These are phyloP conservation scores for Bombus breviceps DNA, from an alignment of 1,140 invertebrate genomes.

Conservation along the genomic window DNA sequence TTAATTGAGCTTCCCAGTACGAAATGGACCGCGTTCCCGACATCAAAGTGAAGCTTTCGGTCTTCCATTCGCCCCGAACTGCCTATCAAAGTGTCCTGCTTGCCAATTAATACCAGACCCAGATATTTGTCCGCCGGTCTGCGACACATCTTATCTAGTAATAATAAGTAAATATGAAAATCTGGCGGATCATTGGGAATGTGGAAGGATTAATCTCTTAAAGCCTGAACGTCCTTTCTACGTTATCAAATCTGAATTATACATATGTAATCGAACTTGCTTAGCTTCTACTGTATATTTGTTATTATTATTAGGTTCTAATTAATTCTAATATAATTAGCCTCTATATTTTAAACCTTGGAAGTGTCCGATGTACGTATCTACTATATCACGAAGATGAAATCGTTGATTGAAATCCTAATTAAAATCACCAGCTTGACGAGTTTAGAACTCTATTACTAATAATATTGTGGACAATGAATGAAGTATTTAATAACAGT, in stretches of 20 bases:
- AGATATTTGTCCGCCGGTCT: slow-evolving; percentile 72
- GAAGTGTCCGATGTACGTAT: no score
- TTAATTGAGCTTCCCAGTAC: slow-evolving; percentile 76
- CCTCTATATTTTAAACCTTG: no score
- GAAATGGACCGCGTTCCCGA: slow-evolving; percentile 75
- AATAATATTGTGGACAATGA: no score
- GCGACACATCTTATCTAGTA: slow-evolving; percentile 74
- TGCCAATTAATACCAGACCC: slow-evolving; percentile 78
- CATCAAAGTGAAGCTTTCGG: slow-evolving; percentile 73
- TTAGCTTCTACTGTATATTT: background rate
- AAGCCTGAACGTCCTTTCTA: background rate
- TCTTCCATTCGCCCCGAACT: slow-evolving; percentile 53
- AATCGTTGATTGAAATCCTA: no score
- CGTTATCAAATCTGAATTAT: background rate
- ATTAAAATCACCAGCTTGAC: background rate
- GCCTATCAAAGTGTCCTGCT: slow-evolving; percentile 74
- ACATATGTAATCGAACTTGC: background rate
- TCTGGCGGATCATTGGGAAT: slow-evolving; percentile 7
- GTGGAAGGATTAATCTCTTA: slow-evolving; percentile 20
- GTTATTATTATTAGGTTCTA: no score
- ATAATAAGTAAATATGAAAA: slow-evolving; percentile 76
- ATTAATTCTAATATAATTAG: no score
- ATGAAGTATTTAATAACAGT: no score
- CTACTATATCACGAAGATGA: no score
- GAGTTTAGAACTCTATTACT: background rate